phyloP scores from a whole-genome alignment of 2,888 invertebrate species.

The Metacarcinus magister region DNA sequence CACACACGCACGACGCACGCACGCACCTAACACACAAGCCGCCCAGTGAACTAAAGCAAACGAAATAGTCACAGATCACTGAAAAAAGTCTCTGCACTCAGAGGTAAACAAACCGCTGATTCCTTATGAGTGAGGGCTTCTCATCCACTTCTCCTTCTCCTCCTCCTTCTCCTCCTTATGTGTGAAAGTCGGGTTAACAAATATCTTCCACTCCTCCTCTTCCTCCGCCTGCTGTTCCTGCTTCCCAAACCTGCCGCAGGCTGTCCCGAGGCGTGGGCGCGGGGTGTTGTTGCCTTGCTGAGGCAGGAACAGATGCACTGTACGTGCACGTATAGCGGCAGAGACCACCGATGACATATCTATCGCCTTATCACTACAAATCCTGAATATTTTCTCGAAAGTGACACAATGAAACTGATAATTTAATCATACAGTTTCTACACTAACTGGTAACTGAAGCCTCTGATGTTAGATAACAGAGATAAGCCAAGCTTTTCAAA shows the following conservation, averaged over 20 bases:
- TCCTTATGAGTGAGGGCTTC: neutral
- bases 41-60: neutral
- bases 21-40: neutral
- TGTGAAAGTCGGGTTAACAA: neutral
- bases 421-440: neutral
- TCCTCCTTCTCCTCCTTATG: slow-evolving; percentile 17
- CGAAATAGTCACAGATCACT: slow-evolving; percentile 3
- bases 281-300: neutral
- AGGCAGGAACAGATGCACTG: neutral
- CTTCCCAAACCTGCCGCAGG: neutral
- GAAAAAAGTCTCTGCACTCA: neutral
- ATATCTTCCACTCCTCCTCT: neutral
- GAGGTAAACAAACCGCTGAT: neutral
- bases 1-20: neutral
- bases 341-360: neutral
- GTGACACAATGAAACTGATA: slow-evolving; percentile 18
- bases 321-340: neutral
- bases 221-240: neutral
- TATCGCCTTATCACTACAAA: neutral
- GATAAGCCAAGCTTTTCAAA: neutral
- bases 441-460: neutral
- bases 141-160: neutral
- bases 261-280: neutral
- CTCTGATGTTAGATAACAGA: neutral
- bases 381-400: neutral